Evolutionary conservation across 2,888 invertebrate genomes (phyloP).

Genomic region (Erpobdella octoculata): DNA sequence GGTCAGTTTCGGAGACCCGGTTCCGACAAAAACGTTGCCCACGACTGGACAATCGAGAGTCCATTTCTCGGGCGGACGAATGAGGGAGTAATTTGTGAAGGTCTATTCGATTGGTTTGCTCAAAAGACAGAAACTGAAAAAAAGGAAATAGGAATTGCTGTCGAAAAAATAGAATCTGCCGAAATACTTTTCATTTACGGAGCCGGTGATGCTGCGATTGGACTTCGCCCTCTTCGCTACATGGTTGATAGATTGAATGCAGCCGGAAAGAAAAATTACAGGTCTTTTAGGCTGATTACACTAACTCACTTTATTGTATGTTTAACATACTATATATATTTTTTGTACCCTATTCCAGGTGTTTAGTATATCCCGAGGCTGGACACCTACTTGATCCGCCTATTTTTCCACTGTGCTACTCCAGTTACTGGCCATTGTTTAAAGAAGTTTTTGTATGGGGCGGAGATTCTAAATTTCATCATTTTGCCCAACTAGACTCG

Average conservation of each 20-base stretch:
- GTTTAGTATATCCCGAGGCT: neutral
- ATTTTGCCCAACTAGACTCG: neutral
- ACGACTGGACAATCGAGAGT: neutral
- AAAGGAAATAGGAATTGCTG: neutral
- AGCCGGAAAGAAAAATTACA: neutral
- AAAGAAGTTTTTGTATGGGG: neutral
- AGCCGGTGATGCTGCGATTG: neutral
- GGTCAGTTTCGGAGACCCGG: neutral
- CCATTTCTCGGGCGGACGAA: neutral
- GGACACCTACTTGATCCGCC: neutral
- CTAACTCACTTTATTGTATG: neutral
- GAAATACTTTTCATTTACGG: neutral
- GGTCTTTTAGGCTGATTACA: neutral
- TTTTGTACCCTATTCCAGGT: neutral
- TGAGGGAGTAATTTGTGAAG: neutral
- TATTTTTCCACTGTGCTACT: neutral
- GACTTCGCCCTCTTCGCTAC: neutral
- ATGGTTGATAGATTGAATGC: neutral
- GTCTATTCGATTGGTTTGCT: neutral
- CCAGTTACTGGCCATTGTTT: neutral
- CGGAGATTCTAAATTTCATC: neutral
- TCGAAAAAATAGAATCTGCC: neutral
- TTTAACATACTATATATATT: neutral
- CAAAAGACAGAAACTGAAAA: neutral
- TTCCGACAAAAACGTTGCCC: neutral